phyloP scores from a whole-genome alignment of 2,888 invertebrate genomes.

The Calliopum simillimum region DNA sequence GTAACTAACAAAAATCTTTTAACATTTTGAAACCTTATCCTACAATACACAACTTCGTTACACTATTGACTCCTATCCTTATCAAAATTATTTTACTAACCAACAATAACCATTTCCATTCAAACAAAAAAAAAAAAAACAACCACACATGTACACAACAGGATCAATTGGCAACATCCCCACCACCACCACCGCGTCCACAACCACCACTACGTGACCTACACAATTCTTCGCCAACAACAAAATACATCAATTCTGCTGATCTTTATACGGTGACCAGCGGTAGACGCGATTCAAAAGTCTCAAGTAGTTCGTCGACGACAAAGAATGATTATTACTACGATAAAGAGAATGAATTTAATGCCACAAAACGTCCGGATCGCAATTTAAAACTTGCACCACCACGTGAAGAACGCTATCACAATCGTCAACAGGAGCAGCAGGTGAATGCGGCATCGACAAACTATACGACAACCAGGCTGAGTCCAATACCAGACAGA shows the following conservation, averaged over 20 bases:
- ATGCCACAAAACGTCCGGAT: conserved; percentile 56
- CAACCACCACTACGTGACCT: conserved; percentile 53
- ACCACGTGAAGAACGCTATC: conserved; percentile 63
- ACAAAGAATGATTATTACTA: conserved; percentile 65
- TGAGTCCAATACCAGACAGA: conserved; percentile 65
- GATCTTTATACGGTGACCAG: conserved; percentile 61
- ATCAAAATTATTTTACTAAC: conserved; percentile 11
- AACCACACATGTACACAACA: conserved; percentile 39
- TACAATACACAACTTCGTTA: background rate
- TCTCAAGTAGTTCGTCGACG: conserved; percentile 54
- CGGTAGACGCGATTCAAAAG: conserved; percentile 61
- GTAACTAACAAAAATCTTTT: conserved; percentile 10
- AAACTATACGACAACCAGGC: conserved; percentile 52
- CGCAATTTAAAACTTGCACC: conserved; percentile 60
- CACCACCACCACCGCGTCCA: conserved; percentile 55
- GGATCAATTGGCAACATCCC: conserved; percentile 55
- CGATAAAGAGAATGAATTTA: conserved; percentile 67
- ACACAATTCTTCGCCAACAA: conserved; percentile 55
- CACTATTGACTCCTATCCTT: background rate
- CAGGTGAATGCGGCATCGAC: conserved; percentile 44
- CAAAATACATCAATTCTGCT: conserved; percentile 60
- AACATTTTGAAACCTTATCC: background rate
- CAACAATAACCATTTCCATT: background rate
- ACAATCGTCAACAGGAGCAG: conserved; percentile 47
- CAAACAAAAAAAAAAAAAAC: conserved; percentile 1